A percentile compares a stretch with the other conserved stretches of the same genome.
phyloP scores from a whole-genome alignment of 2,888 invertebrate genomes.

The Melinaea marsaeus region DNA sequence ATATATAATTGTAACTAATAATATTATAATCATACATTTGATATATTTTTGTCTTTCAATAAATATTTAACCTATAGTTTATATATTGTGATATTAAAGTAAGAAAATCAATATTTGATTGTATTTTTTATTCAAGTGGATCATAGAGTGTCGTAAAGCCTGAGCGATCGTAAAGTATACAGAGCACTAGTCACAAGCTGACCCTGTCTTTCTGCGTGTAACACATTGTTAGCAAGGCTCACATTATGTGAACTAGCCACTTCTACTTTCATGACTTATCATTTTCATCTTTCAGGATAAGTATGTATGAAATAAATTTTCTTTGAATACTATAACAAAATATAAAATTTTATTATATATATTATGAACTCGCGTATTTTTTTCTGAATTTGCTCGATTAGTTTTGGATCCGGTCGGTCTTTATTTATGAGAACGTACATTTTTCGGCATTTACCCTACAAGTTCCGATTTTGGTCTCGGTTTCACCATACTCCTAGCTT shows the following conservation, averaged over 20 bases:
- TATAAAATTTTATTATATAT: too few relatives aligned
- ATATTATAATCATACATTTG: too few relatives aligned
- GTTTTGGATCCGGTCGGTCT: too few relatives aligned
- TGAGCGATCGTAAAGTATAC: slow-evolving; percentile 68
- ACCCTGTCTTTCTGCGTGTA: slow-evolving; percentile 26
- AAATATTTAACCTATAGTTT: background rate
- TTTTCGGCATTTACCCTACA: background rate
- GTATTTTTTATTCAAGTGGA: slow-evolving; percentile 28
- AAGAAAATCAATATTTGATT: slow-evolving; percentile 10
- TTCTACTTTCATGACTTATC: slow-evolving; percentile 35
- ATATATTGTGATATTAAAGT: slow-evolving; percentile 4
- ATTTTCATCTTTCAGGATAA: slow-evolving; percentile 1
- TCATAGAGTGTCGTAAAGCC: slow-evolving; percentile 65
- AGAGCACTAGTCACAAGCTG: slow-evolving; percentile 37
- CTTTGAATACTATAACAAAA: too few relatives aligned
- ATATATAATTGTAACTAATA: too few relatives aligned
- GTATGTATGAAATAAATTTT: too few relatives aligned
- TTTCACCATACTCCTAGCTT: too few relatives aligned
- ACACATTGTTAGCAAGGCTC: slow-evolving; percentile 26
- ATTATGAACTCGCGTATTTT: too few relatives aligned
- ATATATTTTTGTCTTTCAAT: background rate
- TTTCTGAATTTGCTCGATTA: too few relatives aligned
- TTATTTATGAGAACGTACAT: too few relatives aligned
- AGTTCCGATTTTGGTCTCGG: background rate
- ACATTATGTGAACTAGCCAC: slow-evolving; percentile 52